phyloP scores from a whole-genome alignment of 2,888 invertebrate species.

The Noctua janthina region DNA sequence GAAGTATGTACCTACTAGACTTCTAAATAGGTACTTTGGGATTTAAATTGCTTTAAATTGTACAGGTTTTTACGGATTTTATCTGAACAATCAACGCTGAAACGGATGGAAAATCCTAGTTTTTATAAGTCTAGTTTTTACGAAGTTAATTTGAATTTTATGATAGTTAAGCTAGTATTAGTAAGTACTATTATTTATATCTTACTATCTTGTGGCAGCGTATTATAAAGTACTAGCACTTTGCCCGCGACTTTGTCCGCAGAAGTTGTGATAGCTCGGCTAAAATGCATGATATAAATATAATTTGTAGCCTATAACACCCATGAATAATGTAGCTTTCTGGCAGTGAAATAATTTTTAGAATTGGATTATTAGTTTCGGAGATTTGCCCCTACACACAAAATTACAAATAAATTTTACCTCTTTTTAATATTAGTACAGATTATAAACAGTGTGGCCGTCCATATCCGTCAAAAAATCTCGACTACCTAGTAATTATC shows the following conservation, averaged over 20 bases:
- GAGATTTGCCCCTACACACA: too few relatives aligned
- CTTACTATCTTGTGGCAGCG: neutral
- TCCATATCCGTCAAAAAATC: constrained; percentile 3
- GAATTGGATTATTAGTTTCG: too few relatives aligned
- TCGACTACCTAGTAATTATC: constrained; percentile 9
- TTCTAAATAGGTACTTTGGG: neutral
- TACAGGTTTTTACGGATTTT: neutral
- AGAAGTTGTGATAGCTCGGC: too few relatives aligned
- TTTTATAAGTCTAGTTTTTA: constrained; percentile 37
- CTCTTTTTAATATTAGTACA: too few relatives aligned
- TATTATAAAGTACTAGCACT: neutral
- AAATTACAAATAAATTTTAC: too few relatives aligned
- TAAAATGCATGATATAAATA: too few relatives aligned
- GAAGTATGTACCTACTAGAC: neutral
- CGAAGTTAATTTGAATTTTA: constrained; percentile 11
- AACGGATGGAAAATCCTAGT: constrained; percentile 11
- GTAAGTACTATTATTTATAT: constrained; percentile 1
- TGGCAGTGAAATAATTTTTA: too few relatives aligned
- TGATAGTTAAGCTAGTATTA: neutral
- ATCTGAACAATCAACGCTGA: neutral
- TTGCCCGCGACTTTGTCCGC: too few relatives aligned
- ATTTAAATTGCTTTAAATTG: neutral
- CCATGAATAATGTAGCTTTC: too few relatives aligned
- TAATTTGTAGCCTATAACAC: too few relatives aligned
- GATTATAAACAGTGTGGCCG: too few relatives aligned